Conservation (phyloP, 2,113 vertebrate genomes). For the Felis chaus region DNA sequence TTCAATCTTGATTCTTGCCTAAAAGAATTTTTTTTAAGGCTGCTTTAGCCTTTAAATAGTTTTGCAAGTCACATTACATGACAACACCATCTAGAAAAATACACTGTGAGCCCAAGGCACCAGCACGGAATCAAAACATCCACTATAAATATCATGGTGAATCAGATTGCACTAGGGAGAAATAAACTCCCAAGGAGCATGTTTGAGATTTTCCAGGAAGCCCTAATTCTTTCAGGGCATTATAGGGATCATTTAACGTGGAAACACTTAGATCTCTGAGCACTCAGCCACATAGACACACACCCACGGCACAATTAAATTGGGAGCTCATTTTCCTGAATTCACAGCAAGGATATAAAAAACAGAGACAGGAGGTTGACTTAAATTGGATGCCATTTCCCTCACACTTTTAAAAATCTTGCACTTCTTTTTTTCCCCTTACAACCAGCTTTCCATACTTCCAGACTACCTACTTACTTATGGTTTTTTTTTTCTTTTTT, state of each 20-base stretch:
- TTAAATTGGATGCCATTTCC: constrained; percentile 52
- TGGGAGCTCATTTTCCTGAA: constrained; percentile 42
- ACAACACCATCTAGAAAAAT: constrained; percentile 55
- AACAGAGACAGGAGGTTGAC: constrained; percentile 2
- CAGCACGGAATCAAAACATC: constrained; percentile 4
- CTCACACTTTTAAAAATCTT: constrained; percentile 11
- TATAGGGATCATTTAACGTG: neutral
- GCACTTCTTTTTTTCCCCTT: neutral
- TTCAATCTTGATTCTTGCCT: constrained; percentile 17
- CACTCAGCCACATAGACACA: neutral
- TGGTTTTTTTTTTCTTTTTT: neutral
- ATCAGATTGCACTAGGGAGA: constrained; percentile 45
- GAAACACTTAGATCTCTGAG: constrained; percentile 36
- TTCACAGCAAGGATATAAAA: constrained; percentile 47
- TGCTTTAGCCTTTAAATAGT: constrained; percentile 26
- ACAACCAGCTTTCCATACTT: neutral
- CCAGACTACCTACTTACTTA: neutral
- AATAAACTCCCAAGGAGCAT: constrained; percentile 1
- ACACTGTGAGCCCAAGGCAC: constrained; percentile 33
- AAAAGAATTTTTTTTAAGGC: neutral
- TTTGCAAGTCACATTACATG: constrained; percentile 46
- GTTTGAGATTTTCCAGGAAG: constrained; percentile 46
- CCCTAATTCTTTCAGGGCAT: constrained; percentile 9
- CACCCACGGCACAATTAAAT: constrained; percentile 45
- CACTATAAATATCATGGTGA: constrained; percentile 47